Evolutionary conservation across 1,140 invertebrate genomes (phyloP).

Genomic region (Eulimnadia texana): DNA sequence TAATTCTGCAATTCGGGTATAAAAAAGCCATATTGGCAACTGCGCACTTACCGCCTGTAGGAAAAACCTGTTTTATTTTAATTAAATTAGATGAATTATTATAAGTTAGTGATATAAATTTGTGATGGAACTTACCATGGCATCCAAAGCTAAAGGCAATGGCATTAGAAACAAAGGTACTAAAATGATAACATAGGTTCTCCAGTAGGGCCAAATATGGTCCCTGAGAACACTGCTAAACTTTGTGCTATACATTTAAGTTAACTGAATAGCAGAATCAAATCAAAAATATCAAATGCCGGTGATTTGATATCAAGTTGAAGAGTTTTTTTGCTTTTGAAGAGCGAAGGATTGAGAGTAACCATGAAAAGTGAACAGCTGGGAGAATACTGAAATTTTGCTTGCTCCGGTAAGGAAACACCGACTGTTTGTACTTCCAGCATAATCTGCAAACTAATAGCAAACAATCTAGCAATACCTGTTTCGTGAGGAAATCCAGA

Average conservation of each 20-base stretch:
- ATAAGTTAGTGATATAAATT: too few species aligned
- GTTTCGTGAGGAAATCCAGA: background rate
- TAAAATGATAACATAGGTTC: background rate
- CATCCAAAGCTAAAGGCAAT: background rate
- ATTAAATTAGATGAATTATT: too few species aligned
- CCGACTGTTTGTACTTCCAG: background rate
- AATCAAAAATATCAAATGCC: background rate
- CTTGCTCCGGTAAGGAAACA: background rate
- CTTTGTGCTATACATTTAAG: background rate
- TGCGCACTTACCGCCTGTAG: too few species aligned
- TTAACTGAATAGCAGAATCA: background rate
- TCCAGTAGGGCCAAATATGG: slow-evolving; percentile 12
- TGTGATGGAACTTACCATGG: slow-evolving; percentile 10
- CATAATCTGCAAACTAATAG: background rate
- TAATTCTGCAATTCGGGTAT: background rate
- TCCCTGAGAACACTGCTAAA: background rate
- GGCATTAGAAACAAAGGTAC: slow-evolving; percentile 9
- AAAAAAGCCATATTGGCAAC: background rate
- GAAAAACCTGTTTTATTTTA: too few species aligned
- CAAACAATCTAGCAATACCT: background rate
- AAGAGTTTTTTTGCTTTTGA: too few species aligned
- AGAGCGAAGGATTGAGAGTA: too few species aligned
- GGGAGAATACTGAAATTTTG: too few species aligned
- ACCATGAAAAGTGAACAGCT: too few species aligned
- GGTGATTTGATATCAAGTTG: background rate